phyloP scores from a whole-genome alignment of 2,888 invertebrate species.

The Keiferia lycopersicella region DNA sequence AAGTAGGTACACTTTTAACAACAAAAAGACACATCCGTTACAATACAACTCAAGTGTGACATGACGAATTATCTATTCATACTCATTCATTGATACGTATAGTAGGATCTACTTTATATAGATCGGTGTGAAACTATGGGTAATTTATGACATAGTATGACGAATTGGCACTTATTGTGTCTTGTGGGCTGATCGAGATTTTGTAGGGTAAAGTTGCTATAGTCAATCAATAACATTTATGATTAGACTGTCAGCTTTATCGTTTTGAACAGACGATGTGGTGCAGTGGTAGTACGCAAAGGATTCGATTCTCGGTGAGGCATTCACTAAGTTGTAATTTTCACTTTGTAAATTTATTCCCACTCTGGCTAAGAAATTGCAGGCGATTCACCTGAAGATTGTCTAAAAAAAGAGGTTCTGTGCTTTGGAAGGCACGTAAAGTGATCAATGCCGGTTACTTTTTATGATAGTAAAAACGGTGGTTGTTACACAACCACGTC shows the following conservation, averaged over 20 bases:
- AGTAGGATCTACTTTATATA: slow-evolving; percentile 38
- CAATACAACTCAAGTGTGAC: slow-evolving; percentile 43
- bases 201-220: slow-evolving; percentile 20
- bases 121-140: slow-evolving; percentile 36
- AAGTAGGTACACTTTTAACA: background rate
- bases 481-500: no score
- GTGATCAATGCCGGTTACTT: no score
- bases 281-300: no score
- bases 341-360: no score
- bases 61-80: slow-evolving; percentile 49
- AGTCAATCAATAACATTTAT: slow-evolving; percentile 22
- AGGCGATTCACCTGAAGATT: no score
- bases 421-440: no score
- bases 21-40: slow-evolving; percentile 16
- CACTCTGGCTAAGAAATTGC: no score
- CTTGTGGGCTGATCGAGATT: slow-evolving; percentile 29
- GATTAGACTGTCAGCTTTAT: background rate
- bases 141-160: slow-evolving; percentile 34
- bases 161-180: slow-evolving; percentile 32
- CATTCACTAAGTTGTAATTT: no score
- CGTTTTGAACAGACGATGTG: no score
- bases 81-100: slow-evolving; percentile 31
- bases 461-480: no score
- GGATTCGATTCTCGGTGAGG: no score
- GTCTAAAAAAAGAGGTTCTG: no score